These are phyloP conservation scores for Andrena marginata DNA, from an alignment of 2,888 invertebrate species.

Conservation along the genomic window DNA sequence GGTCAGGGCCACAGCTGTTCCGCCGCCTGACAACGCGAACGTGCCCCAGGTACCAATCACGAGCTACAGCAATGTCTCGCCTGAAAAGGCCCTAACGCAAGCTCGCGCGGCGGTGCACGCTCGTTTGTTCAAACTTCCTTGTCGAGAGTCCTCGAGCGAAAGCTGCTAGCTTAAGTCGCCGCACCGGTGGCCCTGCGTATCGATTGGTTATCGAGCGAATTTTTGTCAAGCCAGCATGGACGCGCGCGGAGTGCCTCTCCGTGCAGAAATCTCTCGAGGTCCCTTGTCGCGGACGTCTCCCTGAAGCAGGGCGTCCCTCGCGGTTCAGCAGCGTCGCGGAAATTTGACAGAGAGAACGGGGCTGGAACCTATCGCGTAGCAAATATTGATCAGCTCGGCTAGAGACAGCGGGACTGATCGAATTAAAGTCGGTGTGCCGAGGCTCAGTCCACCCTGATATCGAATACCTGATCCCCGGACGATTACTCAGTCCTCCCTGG, in stretches of 20 bases:
- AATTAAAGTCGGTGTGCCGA: constrained; percentile 56
- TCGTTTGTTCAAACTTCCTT: constrained; percentile 76
- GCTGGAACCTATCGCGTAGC: constrained; percentile 32
- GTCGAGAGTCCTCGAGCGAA: constrained; percentile 65
- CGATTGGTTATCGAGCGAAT: constrained; percentile 37
- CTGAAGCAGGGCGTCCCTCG: background rate
- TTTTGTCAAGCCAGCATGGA: constrained; percentile 45
- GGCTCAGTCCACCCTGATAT: constrained; percentile 27
- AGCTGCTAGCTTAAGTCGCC: constrained; percentile 38
- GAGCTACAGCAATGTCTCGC: background rate
- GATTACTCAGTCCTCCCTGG: constrained; percentile 51
- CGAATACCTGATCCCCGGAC: constrained; percentile 41
- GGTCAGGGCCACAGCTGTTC: background rate
- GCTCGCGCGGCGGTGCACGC: constrained; percentile 26
- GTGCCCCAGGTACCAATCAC: background rate
- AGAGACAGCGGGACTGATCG: constrained; percentile 39
- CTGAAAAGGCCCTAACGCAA: constrained; percentile 12
- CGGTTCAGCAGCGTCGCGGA: background rate
- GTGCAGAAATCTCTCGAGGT: constrained; percentile 38
- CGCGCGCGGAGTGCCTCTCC: constrained; percentile 28
- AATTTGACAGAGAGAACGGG: constrained; percentile 3
- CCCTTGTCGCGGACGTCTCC: background rate
- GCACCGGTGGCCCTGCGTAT: constrained; percentile 14
- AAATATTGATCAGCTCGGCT: constrained; percentile 55
- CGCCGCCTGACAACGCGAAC: too few relatives aligned